Conservation (phyloP, 1,140 invertebrate species). For the Vanessa tameamea region DNA sequence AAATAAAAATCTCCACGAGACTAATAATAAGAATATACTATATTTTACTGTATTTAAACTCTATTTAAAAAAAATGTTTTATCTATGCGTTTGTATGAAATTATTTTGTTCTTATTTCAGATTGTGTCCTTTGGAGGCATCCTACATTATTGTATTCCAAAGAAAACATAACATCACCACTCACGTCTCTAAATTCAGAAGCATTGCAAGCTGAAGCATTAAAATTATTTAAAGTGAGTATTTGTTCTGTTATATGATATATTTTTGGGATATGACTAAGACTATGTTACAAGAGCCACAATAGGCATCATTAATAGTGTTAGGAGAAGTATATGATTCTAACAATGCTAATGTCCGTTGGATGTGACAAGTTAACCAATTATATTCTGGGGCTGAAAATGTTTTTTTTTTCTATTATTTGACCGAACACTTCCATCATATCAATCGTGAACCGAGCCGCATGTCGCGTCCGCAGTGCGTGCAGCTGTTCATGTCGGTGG, state of each 20-base stretch:
- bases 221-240: slow-evolving; percentile 94
- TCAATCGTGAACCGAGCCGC: too few relatives aligned
- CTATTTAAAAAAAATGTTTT: too few relatives aligned
- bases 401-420: too few relatives aligned
- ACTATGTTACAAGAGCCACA: not conserved
- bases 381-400: too few relatives aligned
- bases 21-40: too few relatives aligned
- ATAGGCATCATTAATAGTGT: too few relatives aligned
- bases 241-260: not conserved
- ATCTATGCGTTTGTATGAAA: not conserved
- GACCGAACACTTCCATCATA: too few relatives aligned
- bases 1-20: too few relatives aligned
- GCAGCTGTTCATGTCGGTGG: slow-evolving; percentile 96
- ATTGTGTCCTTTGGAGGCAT: slow-evolving; percentile 96
- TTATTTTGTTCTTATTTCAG: slow-evolving; percentile 73
- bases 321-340: too few relatives aligned
- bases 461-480: slow-evolving; percentile 85
- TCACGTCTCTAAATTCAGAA: slow-evolving; percentile 93
- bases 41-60: too few relatives aligned
- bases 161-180: slow-evolving; percentile 90
- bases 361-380: too few relatives aligned
- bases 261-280: not conserved
- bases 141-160: slow-evolving; percentile 94
- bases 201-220: slow-evolving; percentile 93
- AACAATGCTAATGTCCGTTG: too few relatives aligned